These are phyloP conservation scores for Sylvilagus bachmani DNA, from an alignment of 2,113 vertebrate species.

Conservation along the genomic window DNA sequence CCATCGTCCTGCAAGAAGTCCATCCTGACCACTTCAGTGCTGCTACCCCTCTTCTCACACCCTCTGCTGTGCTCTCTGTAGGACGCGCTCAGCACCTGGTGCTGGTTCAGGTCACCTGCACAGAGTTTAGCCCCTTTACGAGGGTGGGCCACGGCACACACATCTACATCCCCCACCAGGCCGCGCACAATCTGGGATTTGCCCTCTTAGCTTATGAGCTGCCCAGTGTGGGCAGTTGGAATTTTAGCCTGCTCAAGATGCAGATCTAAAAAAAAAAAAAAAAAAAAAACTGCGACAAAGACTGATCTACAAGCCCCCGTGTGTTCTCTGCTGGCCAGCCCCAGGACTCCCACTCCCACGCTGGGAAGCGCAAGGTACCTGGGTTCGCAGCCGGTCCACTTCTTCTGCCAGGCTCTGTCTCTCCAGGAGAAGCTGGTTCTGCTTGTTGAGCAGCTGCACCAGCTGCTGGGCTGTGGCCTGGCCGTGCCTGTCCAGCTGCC, in stretches of 20 bases:
- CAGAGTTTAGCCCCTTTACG: background rate
- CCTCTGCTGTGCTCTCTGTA: background rate
- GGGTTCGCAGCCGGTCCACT: constrained; percentile 87
- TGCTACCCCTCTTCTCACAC: rapidly evolving
- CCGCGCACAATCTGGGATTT: background rate
- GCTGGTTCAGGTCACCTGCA: background rate
- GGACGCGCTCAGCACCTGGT: too few species aligned
- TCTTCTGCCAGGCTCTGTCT: constrained; percentile 92
- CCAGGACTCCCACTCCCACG: background rate
- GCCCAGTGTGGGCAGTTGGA: rapidly evolving
- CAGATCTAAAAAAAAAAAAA: background rate
- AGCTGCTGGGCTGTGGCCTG: constrained; percentile 95
- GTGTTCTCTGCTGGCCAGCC: background rate
- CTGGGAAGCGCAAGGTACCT: constrained; percentile 84
- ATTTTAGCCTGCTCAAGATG: background rate
- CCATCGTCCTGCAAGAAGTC: background rate
- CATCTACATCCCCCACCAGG: background rate
- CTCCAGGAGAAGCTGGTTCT: constrained; percentile 94
- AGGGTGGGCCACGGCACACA: background rate
- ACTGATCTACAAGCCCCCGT: rapidly evolving
- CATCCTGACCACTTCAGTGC: background rate
- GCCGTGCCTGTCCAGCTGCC: constrained; percentile 95
- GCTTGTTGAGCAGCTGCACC: constrained; percentile 94
- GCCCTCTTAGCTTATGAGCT: background rate
- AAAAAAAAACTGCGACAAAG: background rate